A percentile compares a stretch with the other conserved stretches of the same genome.
Evolutionary conservation across 2,797 vertebrate genomes (phyloP).

Genomic region (Salmo trutta): DNA sequence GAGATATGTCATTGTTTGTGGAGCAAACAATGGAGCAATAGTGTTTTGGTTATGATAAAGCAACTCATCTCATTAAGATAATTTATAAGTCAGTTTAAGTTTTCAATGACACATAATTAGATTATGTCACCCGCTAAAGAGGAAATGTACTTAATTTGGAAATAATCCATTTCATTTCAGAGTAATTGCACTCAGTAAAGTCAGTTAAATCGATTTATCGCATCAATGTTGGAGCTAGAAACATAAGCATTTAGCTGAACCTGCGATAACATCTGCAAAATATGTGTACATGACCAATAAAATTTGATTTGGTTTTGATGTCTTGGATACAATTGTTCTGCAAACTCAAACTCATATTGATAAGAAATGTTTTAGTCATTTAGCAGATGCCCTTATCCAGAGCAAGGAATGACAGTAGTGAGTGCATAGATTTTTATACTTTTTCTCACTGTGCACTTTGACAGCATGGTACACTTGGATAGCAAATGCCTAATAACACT

Average conservation of each 20-base stretch:
- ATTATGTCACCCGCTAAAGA: conserved; percentile 28
- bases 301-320: no score
- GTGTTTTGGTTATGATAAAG: not conserved
- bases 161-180: conserved; percentile 39
- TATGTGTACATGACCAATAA: no score
- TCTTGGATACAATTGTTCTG: conserved; percentile 2
- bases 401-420: no score
- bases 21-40: not conserved
- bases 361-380: not conserved
- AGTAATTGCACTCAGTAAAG: conserved; percentile 29
- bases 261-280: no score
- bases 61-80: not conserved
- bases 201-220: not conserved
- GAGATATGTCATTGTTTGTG: no score
- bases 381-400: no score
- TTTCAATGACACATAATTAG: conserved; percentile 25
- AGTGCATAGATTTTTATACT: no score
- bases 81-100: not conserved
- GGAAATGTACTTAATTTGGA: conserved; percentile 21
- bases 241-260: no score
- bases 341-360: conserved; percentile 4
- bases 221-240: no score
- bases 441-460: not conserved
- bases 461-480: not conserved
- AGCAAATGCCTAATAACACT: not conserved